A percentile compares a stretch with the other conserved stretches of the same genome.
Conservation (phyloP, 1,140 invertebrate species). For the Zophobas morio region DNA sequence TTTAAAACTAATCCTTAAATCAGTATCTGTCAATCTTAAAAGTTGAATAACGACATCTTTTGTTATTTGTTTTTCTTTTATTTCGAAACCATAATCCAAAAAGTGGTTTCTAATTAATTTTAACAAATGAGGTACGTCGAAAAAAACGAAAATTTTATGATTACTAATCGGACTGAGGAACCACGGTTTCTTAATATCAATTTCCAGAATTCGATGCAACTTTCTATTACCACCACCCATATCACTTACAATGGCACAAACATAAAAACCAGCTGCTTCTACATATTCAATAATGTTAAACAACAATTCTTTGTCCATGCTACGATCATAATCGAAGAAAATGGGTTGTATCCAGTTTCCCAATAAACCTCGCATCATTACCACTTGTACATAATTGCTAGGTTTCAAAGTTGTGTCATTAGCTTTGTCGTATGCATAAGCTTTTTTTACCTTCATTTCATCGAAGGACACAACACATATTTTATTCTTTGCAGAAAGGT, state of each 20-base stretch:
- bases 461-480: slow-evolving; percentile 37
- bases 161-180: slow-evolving; percentile 26
- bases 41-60: too few relatives aligned
- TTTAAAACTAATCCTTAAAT: not conserved
- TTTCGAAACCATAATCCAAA: slow-evolving; percentile 40
- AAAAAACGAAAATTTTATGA: slow-evolving; percentile 45
- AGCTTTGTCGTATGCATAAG: slow-evolving; percentile 42
- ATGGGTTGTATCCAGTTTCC: slow-evolving; percentile 65
- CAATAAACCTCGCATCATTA: slow-evolving; percentile 52
- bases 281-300: slow-evolving; percentile 43
- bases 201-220: slow-evolving; percentile 23
- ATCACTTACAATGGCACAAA: slow-evolving; percentile 38
- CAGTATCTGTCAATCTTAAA: too few relatives aligned
- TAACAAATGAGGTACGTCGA: slow-evolving; percentile 48
- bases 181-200: slow-evolving; percentile 14
- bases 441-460: slow-evolving; percentile 46
- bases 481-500: slow-evolving; percentile 3
- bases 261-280: slow-evolving; percentile 36
- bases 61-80: too few relatives aligned
- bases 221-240: slow-evolving; percentile 43
- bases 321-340: slow-evolving; percentile 61
- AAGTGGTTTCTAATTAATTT: slow-evolving; percentile 51
- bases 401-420: slow-evolving; percentile 48
- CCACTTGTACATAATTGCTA: slow-evolving; percentile 41
- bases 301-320: too few relatives aligned